These are phyloP conservation scores for Hypsopygia costalis DNA, from an alignment of 2,888 invertebrate species.

Conservation along the genomic window DNA sequence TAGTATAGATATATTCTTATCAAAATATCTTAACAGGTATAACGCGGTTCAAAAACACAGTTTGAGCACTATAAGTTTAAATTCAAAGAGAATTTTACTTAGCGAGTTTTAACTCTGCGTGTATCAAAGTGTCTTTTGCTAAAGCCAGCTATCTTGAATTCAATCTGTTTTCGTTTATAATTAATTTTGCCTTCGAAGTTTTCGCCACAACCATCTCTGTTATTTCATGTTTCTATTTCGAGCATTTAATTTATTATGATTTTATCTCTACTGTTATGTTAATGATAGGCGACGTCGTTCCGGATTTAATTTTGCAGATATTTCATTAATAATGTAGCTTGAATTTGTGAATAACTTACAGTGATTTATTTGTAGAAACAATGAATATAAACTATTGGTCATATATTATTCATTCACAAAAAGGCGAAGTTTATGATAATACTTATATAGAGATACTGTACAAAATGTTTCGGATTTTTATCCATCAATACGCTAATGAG, in stretches of 20 bases:
- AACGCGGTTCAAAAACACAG: no score
- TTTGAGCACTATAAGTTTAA: no score
- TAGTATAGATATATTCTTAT: no score
- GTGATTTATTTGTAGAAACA: no score
- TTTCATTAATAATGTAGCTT: not conserved
- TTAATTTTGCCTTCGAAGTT: conserved; percentile 38
- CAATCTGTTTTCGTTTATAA: conserved; percentile 35
- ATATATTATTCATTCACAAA: no score
- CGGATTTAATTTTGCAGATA: not conserved
- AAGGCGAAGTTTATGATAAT: no score
- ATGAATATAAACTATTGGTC: no score
- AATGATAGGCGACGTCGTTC: conserved; percentile 3
- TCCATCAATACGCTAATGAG: no score
- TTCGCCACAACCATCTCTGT: conserved; percentile 32
- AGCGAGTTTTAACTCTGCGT: conserved; percentile 1
- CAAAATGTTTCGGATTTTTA: no score
- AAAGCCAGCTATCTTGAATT: conserved; percentile 25
- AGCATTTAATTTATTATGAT: conserved; percentile 33
- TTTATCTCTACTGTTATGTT: conserved; percentile 18
- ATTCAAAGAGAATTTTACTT: no score
- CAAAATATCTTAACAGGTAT: no score
- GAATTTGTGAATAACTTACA: not conserved
- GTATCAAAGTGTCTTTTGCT: conserved; percentile 42
- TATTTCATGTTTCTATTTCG: conserved; percentile 31
- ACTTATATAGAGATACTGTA: no score